Percentiles rank a stretch among this genome's conserved stretches.
Evolutionary conservation across 64 coral and sea anemone species (phyloP).

Genomic region (Hydrozoanthus tunicans): DNA sequence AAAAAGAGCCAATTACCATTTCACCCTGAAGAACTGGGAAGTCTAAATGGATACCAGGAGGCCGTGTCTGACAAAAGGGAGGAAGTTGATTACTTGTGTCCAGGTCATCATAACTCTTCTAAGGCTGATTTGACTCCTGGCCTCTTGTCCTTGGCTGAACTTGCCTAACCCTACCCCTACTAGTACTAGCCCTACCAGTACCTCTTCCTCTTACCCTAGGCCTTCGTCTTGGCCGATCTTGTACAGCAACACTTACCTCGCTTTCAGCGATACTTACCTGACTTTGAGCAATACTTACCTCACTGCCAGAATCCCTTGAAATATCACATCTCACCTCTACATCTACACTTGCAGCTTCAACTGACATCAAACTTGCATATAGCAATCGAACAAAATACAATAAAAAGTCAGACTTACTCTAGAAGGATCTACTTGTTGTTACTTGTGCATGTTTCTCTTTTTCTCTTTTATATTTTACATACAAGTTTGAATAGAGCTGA

Average conservation of each 20-base stretch:
- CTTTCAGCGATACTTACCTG: too few species aligned
- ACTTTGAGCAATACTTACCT: background rate
- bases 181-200: background rate
- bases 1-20: constrained; percentile 56
- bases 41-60: constrained; percentile 22
- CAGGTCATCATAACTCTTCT: constrained; percentile 39
- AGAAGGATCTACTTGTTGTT: background rate
- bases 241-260: background rate
- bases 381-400: constrained; percentile 13
- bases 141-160: constrained; percentile 7
- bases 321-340: background rate
- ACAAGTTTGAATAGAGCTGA: too few species aligned
- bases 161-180: background rate
- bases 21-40: constrained; percentile 3
- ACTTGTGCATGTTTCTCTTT: too few species aligned
- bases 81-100: constrained; percentile 16
- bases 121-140: background rate
- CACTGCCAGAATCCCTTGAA: constrained; percentile 12
- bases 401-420: constrained; percentile 1
- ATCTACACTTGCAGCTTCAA: too few species aligned
- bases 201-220: background rate
- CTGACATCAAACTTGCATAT: background rate
- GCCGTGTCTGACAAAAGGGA: background rate
- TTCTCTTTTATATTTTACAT: too few species aligned
- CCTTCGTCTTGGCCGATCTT: background rate